Conservation (phyloP, 2,888 invertebrate genomes). For the Pegoplata infirma region DNA sequence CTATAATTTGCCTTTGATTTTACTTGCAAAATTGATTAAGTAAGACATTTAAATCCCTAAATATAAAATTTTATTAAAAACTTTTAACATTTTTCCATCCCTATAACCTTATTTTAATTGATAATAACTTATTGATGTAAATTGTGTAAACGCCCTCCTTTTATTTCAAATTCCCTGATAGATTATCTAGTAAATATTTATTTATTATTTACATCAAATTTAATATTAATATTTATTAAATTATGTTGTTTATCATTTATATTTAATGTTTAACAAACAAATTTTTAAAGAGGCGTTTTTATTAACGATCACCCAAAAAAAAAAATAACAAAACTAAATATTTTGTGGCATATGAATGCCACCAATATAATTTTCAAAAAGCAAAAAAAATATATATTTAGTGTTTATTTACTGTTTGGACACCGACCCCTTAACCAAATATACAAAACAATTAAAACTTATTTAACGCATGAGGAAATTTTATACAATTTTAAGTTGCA, state of each 20-base stretch:
- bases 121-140: too few relatives aligned
- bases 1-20: too few relatives aligned
- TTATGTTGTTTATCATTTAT: background rate
- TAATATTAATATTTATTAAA: too few relatives aligned
- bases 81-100: background rate
- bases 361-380: background rate
- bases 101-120: too few relatives aligned
- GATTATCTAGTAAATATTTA: background rate
- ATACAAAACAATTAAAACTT: constrained; percentile 4
- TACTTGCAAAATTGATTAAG: too few relatives aligned
- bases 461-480: constrained; percentile 33
- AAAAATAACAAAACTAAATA: background rate
- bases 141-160: background rate
- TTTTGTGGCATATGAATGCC: background rate
- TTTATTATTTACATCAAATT: too few relatives aligned
- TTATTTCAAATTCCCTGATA: background rate
- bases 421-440: background rate
- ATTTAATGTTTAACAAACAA: constrained; percentile 9
- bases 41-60: too few relatives aligned
- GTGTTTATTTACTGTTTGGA: background rate
- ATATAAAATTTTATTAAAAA: too few relatives aligned
- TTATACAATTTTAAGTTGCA: background rate
- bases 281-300: background rate
- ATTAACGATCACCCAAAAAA: background rate
- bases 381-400: background rate